phyloP scores from a whole-genome alignment of 2,797 vertebrate genomes.

The Corythornis leucogaster region DNA sequence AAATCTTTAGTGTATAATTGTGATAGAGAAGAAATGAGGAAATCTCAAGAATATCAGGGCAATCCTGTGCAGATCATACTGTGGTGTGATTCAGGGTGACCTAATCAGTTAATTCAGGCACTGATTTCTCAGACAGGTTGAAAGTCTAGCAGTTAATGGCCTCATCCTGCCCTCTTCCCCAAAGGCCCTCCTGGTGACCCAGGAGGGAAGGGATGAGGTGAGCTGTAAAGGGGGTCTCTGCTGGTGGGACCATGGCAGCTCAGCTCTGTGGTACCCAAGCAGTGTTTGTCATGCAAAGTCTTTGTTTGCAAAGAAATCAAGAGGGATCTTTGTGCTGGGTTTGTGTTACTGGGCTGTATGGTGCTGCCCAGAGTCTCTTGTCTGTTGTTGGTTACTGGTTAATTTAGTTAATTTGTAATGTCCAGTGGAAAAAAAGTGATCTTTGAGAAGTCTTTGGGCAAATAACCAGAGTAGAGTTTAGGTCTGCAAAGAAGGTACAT shows the following conservation, averaged over 20 bases:
- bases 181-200: fast-evolving
- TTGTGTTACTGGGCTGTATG: not conserved
- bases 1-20: constrained; percentile 60
- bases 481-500: not conserved
- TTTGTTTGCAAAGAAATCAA: not conserved
- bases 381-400: not conserved
- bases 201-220: not conserved
- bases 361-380: fast-evolving
- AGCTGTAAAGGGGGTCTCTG: not conserved
- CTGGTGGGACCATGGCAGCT: not conserved
- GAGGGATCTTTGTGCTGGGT: not conserved
- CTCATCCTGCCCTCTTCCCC: not conserved
- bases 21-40: constrained; percentile 44
- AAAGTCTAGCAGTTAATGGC: not conserved
- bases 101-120: constrained; percentile 45
- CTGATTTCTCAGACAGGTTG: constrained; percentile 24
- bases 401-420: not conserved
- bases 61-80: constrained; percentile 32
- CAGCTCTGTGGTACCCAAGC: fast-evolving
- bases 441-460: not conserved
- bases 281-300: not conserved
- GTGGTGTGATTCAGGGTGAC: constrained; percentile 35
- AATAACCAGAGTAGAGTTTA: constrained; percentile 13
- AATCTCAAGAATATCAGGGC: not conserved
- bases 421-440: constrained; percentile 4